Conservation (phyloP, 2,113 vertebrate genomes). For the Isurus oxyrinchus region DNA sequence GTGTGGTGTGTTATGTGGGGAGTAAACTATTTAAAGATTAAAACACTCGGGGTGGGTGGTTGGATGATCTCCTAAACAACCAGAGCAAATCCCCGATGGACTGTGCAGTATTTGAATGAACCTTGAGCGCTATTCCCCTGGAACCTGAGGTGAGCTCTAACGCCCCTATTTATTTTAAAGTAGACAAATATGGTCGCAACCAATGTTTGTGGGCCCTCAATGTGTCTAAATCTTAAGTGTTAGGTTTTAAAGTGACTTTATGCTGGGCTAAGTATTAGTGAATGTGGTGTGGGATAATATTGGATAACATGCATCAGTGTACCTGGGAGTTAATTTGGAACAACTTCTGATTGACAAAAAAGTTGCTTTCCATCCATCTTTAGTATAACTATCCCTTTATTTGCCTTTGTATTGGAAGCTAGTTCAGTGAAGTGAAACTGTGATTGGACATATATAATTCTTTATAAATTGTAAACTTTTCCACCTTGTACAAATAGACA, state of each 20-base stretch:
- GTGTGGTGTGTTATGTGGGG: neutral
- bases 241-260: neutral
- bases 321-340: neutral
- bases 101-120: neutral
- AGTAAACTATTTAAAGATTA: neutral
- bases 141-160: neutral
- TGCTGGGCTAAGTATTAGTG: neutral
- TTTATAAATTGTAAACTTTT: neutral
- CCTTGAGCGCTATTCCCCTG: neutral
- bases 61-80: neutral
- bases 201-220: neutral
- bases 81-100: neutral
- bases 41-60: neutral
- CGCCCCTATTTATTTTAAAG: neutral
- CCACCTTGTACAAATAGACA: neutral
- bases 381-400: too few relatives aligned
- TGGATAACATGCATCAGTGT: neutral
- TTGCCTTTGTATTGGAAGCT: too few relatives aligned
- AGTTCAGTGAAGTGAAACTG: neutral
- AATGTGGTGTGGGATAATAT: neutral
- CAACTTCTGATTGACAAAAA: neutral
- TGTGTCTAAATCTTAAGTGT: neutral
- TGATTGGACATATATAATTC: neutral
- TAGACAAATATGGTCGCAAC: neutral
- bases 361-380: neutral